These are phyloP conservation scores for Stigmatopora argus DNA, from an alignment of 2,113 vertebrate species.

Conservation along the genomic window DNA sequence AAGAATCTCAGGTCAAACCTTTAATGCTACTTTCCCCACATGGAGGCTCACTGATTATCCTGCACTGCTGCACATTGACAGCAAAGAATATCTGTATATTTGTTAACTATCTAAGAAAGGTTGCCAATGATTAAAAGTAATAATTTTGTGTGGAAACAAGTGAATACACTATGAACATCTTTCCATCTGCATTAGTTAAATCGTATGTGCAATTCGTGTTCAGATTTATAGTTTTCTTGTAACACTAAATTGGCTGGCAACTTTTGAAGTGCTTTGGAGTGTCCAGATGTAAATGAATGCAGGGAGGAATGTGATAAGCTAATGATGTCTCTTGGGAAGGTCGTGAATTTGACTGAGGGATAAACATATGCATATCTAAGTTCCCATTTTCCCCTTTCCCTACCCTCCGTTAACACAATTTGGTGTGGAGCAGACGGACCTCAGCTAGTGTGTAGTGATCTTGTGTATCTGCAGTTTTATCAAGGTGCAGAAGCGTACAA, in stretches of 20 bases:
- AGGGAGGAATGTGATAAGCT: constrained; percentile 60
- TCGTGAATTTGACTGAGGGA: constrained; percentile 32
- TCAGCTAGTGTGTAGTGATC: constrained; percentile 43
- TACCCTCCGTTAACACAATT: constrained; percentile 17
- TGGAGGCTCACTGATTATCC: not conserved
- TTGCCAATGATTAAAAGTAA: not conserved
- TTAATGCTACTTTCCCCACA: not conserved
- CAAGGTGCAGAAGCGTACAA: constrained; percentile 51
- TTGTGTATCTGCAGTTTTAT: constrained; percentile 55
- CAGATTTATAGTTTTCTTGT: constrained; percentile 20
- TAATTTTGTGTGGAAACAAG: not conserved
- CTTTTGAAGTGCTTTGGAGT: constrained; percentile 54
- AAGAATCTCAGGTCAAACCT: not conserved
- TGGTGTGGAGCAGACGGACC: constrained; percentile 41
- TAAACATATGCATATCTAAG: constrained; percentile 56
- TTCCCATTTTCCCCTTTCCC: constrained; percentile 3
- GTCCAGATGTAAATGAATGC: constrained; percentile 57
- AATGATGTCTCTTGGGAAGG: constrained; percentile 56
- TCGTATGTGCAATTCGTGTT: constrained; percentile 26
- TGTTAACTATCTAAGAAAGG: not conserved
- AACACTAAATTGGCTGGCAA: constrained; percentile 42
- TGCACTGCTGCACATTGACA: not conserved
- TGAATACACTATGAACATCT: not conserved
- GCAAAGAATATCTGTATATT: not conserved
- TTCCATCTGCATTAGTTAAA: not conserved